Conservation (phyloP, 2,113 vertebrate species). For the Tenebrosternarchus preto region DNA sequence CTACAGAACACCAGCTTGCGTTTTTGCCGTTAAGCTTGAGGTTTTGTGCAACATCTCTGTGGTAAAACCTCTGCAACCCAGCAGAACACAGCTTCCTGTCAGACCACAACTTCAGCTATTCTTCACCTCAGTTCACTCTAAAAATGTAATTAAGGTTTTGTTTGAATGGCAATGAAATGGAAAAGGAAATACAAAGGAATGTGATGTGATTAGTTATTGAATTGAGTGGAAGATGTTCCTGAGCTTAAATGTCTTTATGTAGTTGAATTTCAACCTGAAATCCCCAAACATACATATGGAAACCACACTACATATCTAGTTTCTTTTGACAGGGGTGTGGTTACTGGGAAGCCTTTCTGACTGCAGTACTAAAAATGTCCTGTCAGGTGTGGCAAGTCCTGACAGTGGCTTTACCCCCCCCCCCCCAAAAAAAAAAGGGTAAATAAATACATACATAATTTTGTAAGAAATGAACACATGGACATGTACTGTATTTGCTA, state of each 20-base stretch:
- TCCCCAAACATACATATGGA: too few relatives aligned
- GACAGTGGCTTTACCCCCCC: neutral
- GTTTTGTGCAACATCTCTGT: slow-evolving; percentile 48
- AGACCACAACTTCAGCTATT: slow-evolving; percentile 27
- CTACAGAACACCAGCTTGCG: neutral
- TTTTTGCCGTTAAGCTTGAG: slow-evolving; percentile 18
- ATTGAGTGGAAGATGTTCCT: neutral
- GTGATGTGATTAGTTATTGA: too few relatives aligned
- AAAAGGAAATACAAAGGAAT: too few relatives aligned
- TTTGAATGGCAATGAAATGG: neutral
- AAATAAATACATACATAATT: too few relatives aligned
- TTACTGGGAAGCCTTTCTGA: too few relatives aligned
- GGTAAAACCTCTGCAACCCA: slow-evolving; percentile 46
- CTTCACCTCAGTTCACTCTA: neutral
- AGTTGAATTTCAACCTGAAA: neutral
- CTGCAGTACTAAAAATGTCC: too few relatives aligned
- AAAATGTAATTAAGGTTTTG: neutral
- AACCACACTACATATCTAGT: too few relatives aligned
- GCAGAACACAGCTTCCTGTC: slow-evolving; percentile 28
- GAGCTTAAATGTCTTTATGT: neutral
- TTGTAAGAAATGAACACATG: neutral
- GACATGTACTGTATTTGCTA: neutral
- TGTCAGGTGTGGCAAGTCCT: neutral
- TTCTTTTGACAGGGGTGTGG: too few relatives aligned
- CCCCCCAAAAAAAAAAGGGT: too few relatives aligned